A percentile compares a stretch with the other conserved stretches of the same genome.
Evolutionary conservation across 2,113 vertebrate species (phyloP).

Genomic region (Pyxicephalus adspersus): DNA sequence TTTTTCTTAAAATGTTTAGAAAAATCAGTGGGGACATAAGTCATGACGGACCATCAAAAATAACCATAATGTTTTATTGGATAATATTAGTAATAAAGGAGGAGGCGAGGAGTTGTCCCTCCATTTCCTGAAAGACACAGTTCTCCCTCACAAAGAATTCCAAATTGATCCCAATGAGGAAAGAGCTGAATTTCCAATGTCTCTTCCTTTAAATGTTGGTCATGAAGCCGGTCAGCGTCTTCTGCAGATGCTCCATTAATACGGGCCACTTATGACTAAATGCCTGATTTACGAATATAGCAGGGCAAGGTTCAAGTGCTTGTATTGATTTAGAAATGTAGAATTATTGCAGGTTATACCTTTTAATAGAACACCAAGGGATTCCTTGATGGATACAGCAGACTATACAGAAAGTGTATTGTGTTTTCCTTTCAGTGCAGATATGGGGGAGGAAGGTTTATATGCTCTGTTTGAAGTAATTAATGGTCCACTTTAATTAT

Average conservation of each 20-base stretch:
- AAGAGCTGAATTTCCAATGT: slow-evolving; percentile 6
- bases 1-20: too few relatives aligned
- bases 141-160: slow-evolving; percentile 17
- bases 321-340: slow-evolving; percentile 50
- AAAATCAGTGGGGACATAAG: too few relatives aligned
- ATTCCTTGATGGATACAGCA: slow-evolving; percentile 6
- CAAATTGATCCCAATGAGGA: slow-evolving; percentile 39
- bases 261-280: slow-evolving; percentile 49
- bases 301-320: slow-evolving; percentile 44
- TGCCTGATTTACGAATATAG: slow-evolving; percentile 33
- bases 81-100: too few relatives aligned
- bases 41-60: too few relatives aligned
- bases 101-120: too few relatives aligned
- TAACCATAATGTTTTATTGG: too few relatives aligned
- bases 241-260: slow-evolving; percentile 19
- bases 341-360: slow-evolving; percentile 44
- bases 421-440: neutral
- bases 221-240: slow-evolving; percentile 17
- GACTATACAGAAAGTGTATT: neutral
- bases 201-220: slow-evolving; percentile 13
- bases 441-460: neutral
- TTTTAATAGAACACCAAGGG: slow-evolving; percentile 49
- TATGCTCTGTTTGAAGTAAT: neutral
- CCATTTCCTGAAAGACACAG: slow-evolving; percentile 10
- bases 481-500: neutral